phyloP scores from a whole-genome alignment of 2,888 invertebrate species.

The Drosophila neutralis region DNA sequence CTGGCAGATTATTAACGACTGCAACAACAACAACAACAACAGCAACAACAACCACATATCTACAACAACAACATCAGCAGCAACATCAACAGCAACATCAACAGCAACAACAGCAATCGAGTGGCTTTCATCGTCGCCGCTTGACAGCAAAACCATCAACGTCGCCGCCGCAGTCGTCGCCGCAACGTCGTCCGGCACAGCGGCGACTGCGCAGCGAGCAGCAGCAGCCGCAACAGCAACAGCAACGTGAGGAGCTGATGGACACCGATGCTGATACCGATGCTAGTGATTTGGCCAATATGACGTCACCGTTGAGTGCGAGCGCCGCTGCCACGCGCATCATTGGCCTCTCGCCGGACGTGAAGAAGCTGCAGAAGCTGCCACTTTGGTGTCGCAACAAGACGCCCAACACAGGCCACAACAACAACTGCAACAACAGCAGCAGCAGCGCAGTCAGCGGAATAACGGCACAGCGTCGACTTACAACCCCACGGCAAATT shows the following conservation, averaged over 20 bases:
- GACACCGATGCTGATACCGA: constrained; percentile 63
- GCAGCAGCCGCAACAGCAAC: constrained; percentile 32
- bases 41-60: constrained; percentile 25
- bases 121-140: constrained; percentile 51
- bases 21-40: constrained; percentile 37
- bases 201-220: constrained; percentile 51
- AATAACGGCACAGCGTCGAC: constrained; percentile 28
- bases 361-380: constrained; percentile 65
- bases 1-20: constrained; percentile 35
- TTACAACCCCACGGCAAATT: constrained; percentile 25
- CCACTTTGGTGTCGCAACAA: constrained; percentile 62
- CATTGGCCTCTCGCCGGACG: constrained; percentile 69
- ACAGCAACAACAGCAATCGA: constrained; percentile 25
- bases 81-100: constrained; percentile 20
- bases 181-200: constrained; percentile 39
- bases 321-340: constrained; percentile 68
- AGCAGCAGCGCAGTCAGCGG: constrained; percentile 21
- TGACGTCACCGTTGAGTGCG: constrained; percentile 67
- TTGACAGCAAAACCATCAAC: constrained; percentile 28
- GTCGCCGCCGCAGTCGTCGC: constrained; percentile 17
- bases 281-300: constrained; percentile 69
- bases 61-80: constrained; percentile 28
- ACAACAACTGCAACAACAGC: constrained; percentile 22
- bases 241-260: constrained; percentile 22
- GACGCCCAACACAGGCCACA: constrained; percentile 19